Base-by-base conservation (phyloP, 2,113 vertebrate species). In the Chaenogobius annularis region DNA sequence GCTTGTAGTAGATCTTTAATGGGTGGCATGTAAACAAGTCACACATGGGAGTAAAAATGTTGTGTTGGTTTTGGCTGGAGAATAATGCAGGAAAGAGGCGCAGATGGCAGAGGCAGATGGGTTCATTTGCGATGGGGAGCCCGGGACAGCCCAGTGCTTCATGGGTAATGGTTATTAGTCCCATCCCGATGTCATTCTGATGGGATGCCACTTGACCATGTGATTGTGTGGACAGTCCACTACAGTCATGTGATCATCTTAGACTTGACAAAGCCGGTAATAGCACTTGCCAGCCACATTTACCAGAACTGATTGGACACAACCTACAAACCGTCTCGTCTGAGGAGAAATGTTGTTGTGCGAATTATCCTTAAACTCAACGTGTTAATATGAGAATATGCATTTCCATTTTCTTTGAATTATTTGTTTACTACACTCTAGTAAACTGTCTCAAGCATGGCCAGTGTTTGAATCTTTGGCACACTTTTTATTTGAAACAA, bases 101-200 rank as follows among this genome's bases (percentile, higher is more conserved):
- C 93, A 93, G 92, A 93, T 93, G 93, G 93, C 85, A 73, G 76
- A 91, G 90, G 90, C 93, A 94, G 93, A 94, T 93, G 93, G 93
- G 90, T 93, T 91, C 86, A 91, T 91, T 93, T 91, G 85, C 88
- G 90, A 93, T 89, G 87, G 86, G 83, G 83, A 87, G 88, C 88
- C 79, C 78, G 84, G 88, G 85, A 84, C 89, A 86, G 86, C 83
- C 69, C 67, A 74, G 77, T 80, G 72, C 80, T 87, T 91, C 87
- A 90, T 92, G 89, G 85, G 86, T 91, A 92, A 93, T 93, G 83
- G 89, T 88, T 90, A 86, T 88, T 84, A 83, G 82, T 80, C 81
- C 66, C 66, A 83, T 80, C 81, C 74, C 64, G 68, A 78, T 85
- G 87, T 88, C 87, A 81, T 79, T 80, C 76, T 83, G 84, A 83